Evolutionary conservation across 35 echinoderm and acorn worm genomes (phyloP).

Genomic region (Nesometra sesokonis): DNA sequence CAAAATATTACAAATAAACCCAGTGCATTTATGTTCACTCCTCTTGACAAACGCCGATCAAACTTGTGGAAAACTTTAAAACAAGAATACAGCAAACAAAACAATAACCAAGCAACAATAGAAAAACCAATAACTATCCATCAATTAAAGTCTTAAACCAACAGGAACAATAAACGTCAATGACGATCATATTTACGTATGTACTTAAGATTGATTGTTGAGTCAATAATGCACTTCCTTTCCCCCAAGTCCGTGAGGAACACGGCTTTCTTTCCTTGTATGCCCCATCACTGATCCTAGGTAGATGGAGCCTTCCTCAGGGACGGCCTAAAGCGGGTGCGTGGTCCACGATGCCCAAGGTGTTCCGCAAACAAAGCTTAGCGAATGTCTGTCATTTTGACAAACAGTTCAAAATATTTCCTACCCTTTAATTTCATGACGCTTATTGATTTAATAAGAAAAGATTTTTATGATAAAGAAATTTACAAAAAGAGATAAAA

Average conservation of each 20-base stretch:
- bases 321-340: neutral
- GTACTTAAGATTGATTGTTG: neutral
- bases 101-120: neutral
- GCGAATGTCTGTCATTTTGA: neutral
- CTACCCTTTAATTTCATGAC: too few relatives aligned
- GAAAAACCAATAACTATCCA: neutral
- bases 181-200: neutral
- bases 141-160: neutral
- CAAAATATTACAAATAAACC: too few relatives aligned
- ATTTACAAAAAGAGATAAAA: neutral
- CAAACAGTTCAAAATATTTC: neutral
- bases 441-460: too few relatives aligned
- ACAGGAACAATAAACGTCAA: neutral
- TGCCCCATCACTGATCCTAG: neutral
- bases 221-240: neutral
- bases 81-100: neutral
- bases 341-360: neutral
- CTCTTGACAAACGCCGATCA: neutral
- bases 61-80: neutral
- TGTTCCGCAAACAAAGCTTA: neutral
- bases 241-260: neutral
- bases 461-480: too few relatives aligned
- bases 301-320: neutral
- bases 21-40: neutral
- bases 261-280: neutral